A percentile compares a stretch with the other conserved stretches of the same genome.
These are phyloP conservation scores for Stichodactyla mertensii DNA, from an alignment of 64 coral and sea anemone genomes.

Conservation along the genomic window DNA sequence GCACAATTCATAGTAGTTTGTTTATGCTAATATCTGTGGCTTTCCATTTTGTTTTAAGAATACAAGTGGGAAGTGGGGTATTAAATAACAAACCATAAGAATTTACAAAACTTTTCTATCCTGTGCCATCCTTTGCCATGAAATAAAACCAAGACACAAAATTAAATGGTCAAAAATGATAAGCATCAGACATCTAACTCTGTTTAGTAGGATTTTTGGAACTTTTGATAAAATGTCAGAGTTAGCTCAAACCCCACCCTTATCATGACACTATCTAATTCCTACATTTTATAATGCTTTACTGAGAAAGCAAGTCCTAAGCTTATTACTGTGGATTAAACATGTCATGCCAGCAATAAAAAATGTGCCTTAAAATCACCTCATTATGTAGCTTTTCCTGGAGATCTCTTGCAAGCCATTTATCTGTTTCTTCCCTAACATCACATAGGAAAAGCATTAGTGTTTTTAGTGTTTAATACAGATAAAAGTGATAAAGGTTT, in stretches of 20 bases:
- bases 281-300: neutral
- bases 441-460: neutral
- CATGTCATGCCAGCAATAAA: neutral
- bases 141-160: too few relatives aligned
- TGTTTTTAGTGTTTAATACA: neutral
- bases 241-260: neutral
- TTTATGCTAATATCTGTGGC: too few relatives aligned
- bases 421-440: constrained; percentile 68
- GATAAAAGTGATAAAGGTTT: neutral
- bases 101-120: too few relatives aligned
- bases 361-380: constrained; percentile 9
- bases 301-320: neutral
- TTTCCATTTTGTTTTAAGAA: too few relatives aligned
- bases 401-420: constrained; percentile 80
- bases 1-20: too few relatives aligned
- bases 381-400: constrained; percentile 67
- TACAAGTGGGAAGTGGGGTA: neutral
- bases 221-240: neutral
- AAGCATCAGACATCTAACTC: neutral
- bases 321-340: neutral
- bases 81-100: neutral
- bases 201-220: neutral
- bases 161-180: too few relatives aligned
- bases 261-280: neutral
- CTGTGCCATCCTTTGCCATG: too few relatives aligned